phyloP scores from a whole-genome alignment of 2,113 vertebrate species.

The Cyprinodon tularosa region DNA sequence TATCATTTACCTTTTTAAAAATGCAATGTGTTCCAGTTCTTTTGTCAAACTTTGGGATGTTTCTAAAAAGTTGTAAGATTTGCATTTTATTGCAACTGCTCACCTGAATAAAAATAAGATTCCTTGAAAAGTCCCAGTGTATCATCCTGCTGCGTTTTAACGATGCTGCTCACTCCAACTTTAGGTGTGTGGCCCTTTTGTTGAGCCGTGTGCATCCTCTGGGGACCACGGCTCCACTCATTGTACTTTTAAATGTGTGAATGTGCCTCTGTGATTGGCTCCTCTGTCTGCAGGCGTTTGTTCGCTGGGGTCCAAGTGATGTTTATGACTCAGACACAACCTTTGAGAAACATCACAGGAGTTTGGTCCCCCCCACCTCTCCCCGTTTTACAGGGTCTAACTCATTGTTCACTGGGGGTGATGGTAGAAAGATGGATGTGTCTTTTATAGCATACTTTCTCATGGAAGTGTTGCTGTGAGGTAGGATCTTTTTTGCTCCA shows the following conservation, averaged over 20 bases:
- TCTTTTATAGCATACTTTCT: conserved; percentile 43
- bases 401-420: conserved; percentile 49
- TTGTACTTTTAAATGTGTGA: conserved; percentile 69
- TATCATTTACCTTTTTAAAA: not conserved
- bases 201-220: conserved; percentile 46
- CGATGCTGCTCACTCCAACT: not conserved
- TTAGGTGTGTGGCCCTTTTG: conserved; percentile 55
- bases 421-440: conserved; percentile 43
- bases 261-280: conserved; percentile 56
- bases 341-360: conserved; percentile 70
- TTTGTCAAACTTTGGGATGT: not conserved
- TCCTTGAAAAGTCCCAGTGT: not conserved
- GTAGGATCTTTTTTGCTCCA: conserved; percentile 23
- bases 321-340: conserved; percentile 55
- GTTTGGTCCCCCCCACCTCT: conserved; percentile 4
- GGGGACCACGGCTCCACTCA: conserved; percentile 55
- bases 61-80: not conserved
- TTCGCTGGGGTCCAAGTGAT: conserved; percentile 14
- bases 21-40: too few species aligned
- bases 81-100: not conserved
- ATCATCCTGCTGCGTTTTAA: conserved; percentile 19
- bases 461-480: conserved; percentile 42
- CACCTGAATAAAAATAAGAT: not conserved
- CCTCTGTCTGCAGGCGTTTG: conserved; percentile 43
- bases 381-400: conserved; percentile 49